Base-by-base conservation (phyloP, 2,797 vertebrate genomes). In the Oryzias sinensis region DNA sequence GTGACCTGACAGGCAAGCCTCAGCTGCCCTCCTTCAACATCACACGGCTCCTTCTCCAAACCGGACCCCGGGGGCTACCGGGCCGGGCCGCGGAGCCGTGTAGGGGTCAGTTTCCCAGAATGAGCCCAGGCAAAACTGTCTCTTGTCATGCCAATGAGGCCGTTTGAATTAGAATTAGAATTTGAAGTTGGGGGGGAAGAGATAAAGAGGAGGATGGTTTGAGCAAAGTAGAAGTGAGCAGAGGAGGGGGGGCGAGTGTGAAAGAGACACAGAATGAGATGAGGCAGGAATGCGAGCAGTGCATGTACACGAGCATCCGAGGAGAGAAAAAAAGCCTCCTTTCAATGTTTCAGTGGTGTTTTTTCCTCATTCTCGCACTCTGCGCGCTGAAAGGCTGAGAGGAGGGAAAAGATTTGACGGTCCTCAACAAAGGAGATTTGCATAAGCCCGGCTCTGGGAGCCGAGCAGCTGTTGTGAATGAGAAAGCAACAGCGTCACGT, bases 401-500 rank as follows among this genome's bases (percentile, higher is more conserved):
- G 77, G 65, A 86, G 86, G 76, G 76, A 86, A 84, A 80, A 83
- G 73, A 88, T 88, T 85, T 84, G 84, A 89, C 83, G 84, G 79
- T 77, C 80, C 89, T 85, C 84, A 88, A 91, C 88, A 91, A 91
- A 91, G 80, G 80, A 83, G 79, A 92, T 92, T 91, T 90, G 87
- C 91, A 91, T 91, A 90, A 91, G 87, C 87, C 84, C 68, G 81
- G 82, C 83, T 86, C 81, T 90, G 87, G 88, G 89, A 92, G 87
- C 79, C 43, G 73, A 87, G 90, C 91, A 91, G 90, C 91, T 92
- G 89, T 87, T 91, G 88, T 90, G 89, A 89, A 91, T 90, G 87
- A 89, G 87, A 90, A 82, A 86, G 82, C 84, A 70, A 83, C 83
- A 69, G 88, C 85, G 70, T 87, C 88, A 85, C 80, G 79, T 92